These are phyloP conservation scores for Caenorhabditis sp. DNA, from an alignment of 2,888 invertebrate species.

Conservation along the genomic window DNA sequence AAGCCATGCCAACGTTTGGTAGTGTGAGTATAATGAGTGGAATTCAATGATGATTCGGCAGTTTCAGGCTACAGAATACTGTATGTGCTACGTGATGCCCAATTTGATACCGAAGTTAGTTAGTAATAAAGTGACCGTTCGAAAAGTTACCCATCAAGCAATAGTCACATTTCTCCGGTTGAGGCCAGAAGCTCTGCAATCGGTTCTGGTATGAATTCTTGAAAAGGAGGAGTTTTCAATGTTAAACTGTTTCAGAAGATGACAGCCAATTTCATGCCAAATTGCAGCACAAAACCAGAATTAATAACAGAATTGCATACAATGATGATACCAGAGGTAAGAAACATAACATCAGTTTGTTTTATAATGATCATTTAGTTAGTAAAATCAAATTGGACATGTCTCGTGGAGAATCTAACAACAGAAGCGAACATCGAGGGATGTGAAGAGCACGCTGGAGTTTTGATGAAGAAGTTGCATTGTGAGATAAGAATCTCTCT, in stretches of 20 bases:
- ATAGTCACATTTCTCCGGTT: slow-evolving; percentile 83
- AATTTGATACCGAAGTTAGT: slow-evolving; percentile 83
- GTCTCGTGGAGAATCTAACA: slow-evolving; percentile 44
- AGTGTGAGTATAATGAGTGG: slow-evolving; percentile 77
- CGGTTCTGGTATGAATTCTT: slow-evolving; percentile 83
- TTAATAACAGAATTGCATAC: slow-evolving; percentile 84
- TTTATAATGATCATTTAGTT: slow-evolving; percentile 24
- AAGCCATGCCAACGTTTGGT: slow-evolving; percentile 83
- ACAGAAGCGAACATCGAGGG: slow-evolving; percentile 12
- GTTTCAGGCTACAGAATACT: slow-evolving; percentile 83
- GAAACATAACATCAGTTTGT: neutral
- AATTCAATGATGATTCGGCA: neutral
- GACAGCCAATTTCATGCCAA: slow-evolving; percentile 53
- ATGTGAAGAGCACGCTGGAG: slow-evolving; percentile 32
- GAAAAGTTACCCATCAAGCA: slow-evolving; percentile 84
- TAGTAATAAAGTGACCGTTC: slow-evolving; percentile 80
- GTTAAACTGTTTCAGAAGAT: slow-evolving; percentile 81
- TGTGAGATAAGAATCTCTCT: neutral
- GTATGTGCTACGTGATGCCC: slow-evolving; percentile 83
- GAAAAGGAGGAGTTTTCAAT: neutral
- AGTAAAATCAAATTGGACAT: slow-evolving; percentile 55
- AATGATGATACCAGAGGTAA: slow-evolving; percentile 84
- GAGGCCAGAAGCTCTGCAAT: slow-evolving; percentile 84
- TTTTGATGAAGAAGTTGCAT: slow-evolving; percentile 49
- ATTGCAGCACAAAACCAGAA: slow-evolving; percentile 67